Percentiles rank a stretch among this genome's conserved stretches.
phyloP scores from a whole-genome alignment of 2,113 vertebrate genomes.

The Camelus bactrianus region DNA sequence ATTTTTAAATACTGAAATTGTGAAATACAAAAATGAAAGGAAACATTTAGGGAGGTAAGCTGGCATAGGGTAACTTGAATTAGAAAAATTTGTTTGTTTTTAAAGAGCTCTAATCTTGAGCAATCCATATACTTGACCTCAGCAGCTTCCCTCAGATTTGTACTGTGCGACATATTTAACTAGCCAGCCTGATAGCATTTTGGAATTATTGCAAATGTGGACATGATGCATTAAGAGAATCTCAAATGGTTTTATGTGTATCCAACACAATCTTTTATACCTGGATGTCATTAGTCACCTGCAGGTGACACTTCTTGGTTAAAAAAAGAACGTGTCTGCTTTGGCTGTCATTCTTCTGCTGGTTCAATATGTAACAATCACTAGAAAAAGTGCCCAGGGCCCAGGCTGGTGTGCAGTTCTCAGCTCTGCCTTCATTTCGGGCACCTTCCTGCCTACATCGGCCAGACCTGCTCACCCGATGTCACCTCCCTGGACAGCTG shows the following conservation, averaged over 20 bases:
- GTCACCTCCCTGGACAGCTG: background rate
- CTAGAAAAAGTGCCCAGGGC: background rate
- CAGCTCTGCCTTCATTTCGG: rapidly evolving
- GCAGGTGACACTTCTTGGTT: background rate
- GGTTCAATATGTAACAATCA: rapidly evolving
- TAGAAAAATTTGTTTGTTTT: background rate
- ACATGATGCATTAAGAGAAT: background rate
- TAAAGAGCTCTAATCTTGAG: background rate
- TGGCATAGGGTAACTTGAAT: background rate
- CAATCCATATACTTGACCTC: background rate
- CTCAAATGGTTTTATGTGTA: no score
- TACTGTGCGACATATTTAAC: background rate
- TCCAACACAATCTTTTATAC: background rate
- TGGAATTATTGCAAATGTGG: rapidly evolving
- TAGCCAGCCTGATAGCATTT: background rate
- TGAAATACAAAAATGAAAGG: background rate
- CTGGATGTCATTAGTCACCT: background rate
- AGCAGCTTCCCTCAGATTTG: background rate
- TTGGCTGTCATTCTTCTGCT: background rate
- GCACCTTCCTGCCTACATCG: rapidly evolving
- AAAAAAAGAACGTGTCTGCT: background rate
- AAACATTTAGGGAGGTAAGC: background rate
- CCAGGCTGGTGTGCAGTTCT: no score
- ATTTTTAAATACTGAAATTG: background rate
- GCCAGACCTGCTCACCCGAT: rapidly evolving